Evolutionary conservation across 1,140 invertebrate genomes (phyloP).

Genomic region (Sminthurides bifidus): DNA sequence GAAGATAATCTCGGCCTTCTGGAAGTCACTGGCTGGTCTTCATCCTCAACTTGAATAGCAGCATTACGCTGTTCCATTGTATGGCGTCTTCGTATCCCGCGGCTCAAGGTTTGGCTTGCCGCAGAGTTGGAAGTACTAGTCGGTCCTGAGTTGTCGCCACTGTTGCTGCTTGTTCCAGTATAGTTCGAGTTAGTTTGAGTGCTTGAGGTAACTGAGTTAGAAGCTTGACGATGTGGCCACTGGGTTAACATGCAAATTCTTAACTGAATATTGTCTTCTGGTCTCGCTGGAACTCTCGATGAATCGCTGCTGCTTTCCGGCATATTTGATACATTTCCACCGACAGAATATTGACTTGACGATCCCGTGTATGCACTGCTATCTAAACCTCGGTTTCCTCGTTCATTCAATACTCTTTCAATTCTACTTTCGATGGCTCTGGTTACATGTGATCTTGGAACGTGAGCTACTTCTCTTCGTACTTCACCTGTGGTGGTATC

Average conservation of each 20-base stretch:
- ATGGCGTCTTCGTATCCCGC: no score
- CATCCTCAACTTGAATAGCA: no score
- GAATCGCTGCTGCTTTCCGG: neutral
- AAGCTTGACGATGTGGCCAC: neutral
- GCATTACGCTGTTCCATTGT: no score
- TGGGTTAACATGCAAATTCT: neutral
- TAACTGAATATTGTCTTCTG: neutral
- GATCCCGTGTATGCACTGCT: no score
- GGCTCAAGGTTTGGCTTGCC: no score
- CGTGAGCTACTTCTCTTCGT: neutral
- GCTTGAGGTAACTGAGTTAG: slow-evolving; percentile 3
- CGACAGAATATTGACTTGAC: neutral
- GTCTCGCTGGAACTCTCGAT: neutral
- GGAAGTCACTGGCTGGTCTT: no score
- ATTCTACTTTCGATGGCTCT: slow-evolving; percentile 30
- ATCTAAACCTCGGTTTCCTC: slow-evolving; percentile 29
- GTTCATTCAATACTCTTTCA: slow-evolving; percentile 30
- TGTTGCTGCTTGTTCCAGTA: neutral
- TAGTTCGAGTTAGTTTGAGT: slow-evolving; percentile 11
- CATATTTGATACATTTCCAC: neutral
- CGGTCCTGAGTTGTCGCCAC: neutral
- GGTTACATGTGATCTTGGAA: neutral
- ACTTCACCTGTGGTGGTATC: slow-evolving; percentile 22
- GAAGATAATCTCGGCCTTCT: no score
- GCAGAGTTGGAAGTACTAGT: neutral